phyloP scores from a whole-genome alignment of 1,140 invertebrate genomes.

The Polyergus mexicanus region DNA sequence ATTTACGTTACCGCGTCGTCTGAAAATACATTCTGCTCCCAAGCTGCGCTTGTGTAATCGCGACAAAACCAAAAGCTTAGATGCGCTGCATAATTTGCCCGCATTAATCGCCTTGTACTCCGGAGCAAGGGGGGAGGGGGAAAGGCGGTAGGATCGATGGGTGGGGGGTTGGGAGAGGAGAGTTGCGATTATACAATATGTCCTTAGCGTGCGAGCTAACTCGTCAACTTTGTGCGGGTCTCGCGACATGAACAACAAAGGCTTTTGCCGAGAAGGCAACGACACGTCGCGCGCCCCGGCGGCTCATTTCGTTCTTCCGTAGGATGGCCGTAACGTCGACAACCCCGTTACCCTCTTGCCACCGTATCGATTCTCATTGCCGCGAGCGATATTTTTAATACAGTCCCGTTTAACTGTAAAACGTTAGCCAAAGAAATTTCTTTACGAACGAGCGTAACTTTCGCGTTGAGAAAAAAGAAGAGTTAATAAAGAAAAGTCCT shows the following conservation, averaged over 20 bases:
- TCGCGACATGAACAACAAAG: slow-evolving; percentile 48
- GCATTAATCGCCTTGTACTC: slow-evolving; percentile 14
- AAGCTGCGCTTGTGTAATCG: slow-evolving; percentile 21
- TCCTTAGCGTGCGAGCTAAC: slow-evolving; percentile 32
- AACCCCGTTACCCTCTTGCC: background rate
- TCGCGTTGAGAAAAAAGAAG: too few relatives aligned
- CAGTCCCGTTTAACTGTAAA: background rate
- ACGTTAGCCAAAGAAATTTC: too few relatives aligned
- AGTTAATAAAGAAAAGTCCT: background rate
- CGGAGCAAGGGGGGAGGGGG: too few relatives aligned
- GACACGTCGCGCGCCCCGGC: background rate
- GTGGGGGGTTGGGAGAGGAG: background rate
- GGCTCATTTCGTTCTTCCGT: slow-evolving; percentile 15
- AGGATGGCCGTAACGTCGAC: background rate
- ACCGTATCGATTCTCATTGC: background rate
- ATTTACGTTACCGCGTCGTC: slow-evolving; percentile 57
- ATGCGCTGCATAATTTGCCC: slow-evolving; percentile 60
- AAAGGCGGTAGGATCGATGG: too few relatives aligned
- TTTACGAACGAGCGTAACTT: too few relatives aligned
- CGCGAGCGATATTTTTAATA: background rate
- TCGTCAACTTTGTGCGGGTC: slow-evolving; percentile 48
- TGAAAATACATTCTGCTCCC: slow-evolving; percentile 55
- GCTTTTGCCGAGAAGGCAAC: slow-evolving; percentile 14
- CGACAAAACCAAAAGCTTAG: slow-evolving; percentile 62
- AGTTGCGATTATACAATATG: slow-evolving; percentile 41